Evolutionary conservation across 2,888 invertebrate species (phyloP).

Genomic region (Rhynchonema sp.): DNA sequence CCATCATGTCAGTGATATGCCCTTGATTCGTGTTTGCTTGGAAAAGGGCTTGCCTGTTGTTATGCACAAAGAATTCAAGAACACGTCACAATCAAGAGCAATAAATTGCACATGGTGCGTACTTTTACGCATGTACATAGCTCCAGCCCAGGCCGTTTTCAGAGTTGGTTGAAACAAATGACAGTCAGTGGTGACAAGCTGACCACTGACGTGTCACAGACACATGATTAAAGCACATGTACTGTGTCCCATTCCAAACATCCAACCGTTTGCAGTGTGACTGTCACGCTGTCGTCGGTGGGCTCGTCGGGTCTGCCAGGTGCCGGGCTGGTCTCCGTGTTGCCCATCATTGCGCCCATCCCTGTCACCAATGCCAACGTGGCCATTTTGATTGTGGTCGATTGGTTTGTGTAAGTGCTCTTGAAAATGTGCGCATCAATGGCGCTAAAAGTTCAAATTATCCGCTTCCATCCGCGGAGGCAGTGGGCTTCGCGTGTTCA

Average conservation of each 20-base stretch:
- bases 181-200: no score
- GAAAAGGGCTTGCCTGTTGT: not conserved
- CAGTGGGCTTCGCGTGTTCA: no score
- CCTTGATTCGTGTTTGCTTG: no score
- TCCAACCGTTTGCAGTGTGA: not conserved
- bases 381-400: not conserved
- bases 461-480: no score
- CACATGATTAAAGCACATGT: no score
- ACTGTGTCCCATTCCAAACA: not conserved
- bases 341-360: not conserved
- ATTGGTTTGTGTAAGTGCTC: constrained; percentile 1
- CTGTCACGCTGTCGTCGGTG: not conserved
- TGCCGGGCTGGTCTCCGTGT: not conserved
- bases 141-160: no score
- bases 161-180: no score
- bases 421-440: no score
- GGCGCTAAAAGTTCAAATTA: no score
- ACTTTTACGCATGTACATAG: no score
- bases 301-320: constrained; percentile 1
- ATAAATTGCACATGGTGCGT: no score
- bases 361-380: not conserved
- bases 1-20: constrained; percentile 1
- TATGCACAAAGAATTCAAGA: not conserved
- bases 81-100: not conserved
- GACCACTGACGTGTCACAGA: no score